Base-by-base conservation (phyloP, 2,888 invertebrate species). In the Netelia melanura region DNA sequence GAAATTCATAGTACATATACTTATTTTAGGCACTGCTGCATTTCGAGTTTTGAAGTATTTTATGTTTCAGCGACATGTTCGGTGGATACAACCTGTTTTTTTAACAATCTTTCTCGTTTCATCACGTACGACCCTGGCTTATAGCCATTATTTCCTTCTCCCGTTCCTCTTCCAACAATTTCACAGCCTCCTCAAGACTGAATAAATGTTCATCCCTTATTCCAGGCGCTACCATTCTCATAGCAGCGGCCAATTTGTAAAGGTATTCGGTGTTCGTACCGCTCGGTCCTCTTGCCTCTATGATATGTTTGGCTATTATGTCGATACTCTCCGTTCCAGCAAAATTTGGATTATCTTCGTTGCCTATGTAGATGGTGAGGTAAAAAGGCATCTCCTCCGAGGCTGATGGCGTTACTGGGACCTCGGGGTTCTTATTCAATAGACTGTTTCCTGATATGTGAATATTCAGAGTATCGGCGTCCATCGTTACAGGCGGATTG, bases 181-280 rank as follows among this genome's bases (percentile, higher is more conserved):
- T 94, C 0, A 97, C 96, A 87, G 95, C 95, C 30, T 92, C 92
- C 93, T 98, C 98, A 52, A 98, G 93, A 23, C 95, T 94, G 91
- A 96, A 97, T 2, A 98, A 94, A 94, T 98, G 98, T 0, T 96
- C 95, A 91, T 98, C 98, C 1, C 95, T 88, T 0, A 96, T 95
- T 14, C 96, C 95, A 0, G 97, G 97, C 44, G 96, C 97, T 43
- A 98, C 94, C 61, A 94, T 93, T 81, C 97, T 95, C 97, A 98
- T 97, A 0, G 97, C 96, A 65, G 96, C 94, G 0, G 97, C 98
- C 87, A 99, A 94, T 89, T 97, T 97, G 89, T 97, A 97, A 0
- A 99, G 95, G 95, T 99, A 99, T 90, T 99, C 99, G 58, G 96
- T 96, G 93, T 99, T 99, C 0, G 96, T 93, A 0, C 99, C 99